phyloP scores from a whole-genome alignment of 2,797 vertebrate genomes.

The Cetoscarus ocellatus region DNA sequence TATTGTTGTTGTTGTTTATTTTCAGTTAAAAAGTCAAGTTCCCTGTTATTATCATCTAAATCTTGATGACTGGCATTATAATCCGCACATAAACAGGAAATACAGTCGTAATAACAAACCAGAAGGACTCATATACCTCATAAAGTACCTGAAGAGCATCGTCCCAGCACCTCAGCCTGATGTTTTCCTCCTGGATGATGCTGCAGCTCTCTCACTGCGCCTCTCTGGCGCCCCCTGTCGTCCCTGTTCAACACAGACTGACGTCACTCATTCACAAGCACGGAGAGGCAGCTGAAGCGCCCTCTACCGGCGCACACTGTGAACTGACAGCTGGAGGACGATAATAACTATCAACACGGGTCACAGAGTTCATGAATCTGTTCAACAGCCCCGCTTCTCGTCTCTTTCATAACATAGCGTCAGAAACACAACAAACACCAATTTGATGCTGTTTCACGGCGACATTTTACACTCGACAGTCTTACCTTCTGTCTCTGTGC shows the following conservation, averaged over 20 bases:
- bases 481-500: slow-evolving; percentile 32
- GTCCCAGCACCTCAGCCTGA: neutral
- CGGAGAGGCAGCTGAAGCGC: slow-evolving; percentile 36
- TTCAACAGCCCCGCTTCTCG: slow-evolving; percentile 6
- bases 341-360: neutral
- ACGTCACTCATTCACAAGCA: slow-evolving; percentile 5
- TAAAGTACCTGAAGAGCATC: too few relatives aligned
- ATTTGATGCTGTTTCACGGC: neutral
- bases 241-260: neutral
- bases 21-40: too few relatives aligned
- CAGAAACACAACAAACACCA: accelerated
- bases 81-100: neutral
- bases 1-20: too few relatives aligned
- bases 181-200: slow-evolving; percentile 5
- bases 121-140: neutral
- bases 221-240: slow-evolving; percentile 56
- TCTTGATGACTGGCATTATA: too few relatives aligned
- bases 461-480: neutral
- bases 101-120: neutral
- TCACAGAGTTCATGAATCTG: slow-evolving; percentile 51
- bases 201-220: neutral
- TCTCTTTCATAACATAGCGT: neutral
- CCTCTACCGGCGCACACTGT: slow-evolving; percentile 39
- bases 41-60: too few relatives aligned
- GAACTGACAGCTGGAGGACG: neutral